These are phyloP conservation scores for Mycetomoellerius zeteki DNA, from an alignment of 1,140 invertebrate species.

Conservation along the genomic window DNA sequence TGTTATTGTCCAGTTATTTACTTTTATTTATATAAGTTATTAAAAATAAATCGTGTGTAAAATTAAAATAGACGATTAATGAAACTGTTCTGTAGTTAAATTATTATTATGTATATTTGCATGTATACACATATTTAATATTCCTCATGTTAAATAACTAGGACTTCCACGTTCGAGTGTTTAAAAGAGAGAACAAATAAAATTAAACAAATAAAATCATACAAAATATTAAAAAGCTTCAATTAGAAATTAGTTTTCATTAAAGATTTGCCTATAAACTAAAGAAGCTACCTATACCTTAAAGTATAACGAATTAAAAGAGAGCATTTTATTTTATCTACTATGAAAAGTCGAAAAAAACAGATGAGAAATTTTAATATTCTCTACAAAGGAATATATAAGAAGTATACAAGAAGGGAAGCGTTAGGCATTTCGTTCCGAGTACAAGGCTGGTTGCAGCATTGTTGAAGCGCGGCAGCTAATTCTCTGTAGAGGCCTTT, in stretches of 20 bases:
- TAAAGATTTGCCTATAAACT: background rate
- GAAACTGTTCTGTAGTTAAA: background rate
- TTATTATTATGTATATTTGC: background rate
- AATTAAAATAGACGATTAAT: background rate
- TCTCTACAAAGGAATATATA: background rate
- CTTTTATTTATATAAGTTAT: background rate
- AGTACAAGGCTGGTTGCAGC: background rate
- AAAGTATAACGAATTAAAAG: background rate
- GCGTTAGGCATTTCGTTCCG: background rate
- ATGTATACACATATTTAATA: background rate
- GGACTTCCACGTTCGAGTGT: background rate
- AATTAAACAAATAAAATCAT: background rate
- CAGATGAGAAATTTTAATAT: background rate
- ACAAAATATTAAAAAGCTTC: background rate
- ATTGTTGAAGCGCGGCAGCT: slow-evolving; percentile 10
- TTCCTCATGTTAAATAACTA: background rate
- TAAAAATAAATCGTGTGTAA: background rate
- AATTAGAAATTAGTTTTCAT: background rate
- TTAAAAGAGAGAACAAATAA: background rate
- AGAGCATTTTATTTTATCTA: background rate
- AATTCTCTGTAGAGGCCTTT: slow-evolving; percentile 34
- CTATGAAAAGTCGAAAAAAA: background rate
- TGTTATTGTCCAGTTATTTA: background rate
- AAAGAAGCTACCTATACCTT: background rate
- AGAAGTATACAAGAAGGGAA: background rate